Evolutionary conservation across 2,113 vertebrate genomes (phyloP), one percentile per base, ranked within the genome.

Genomic region (Alligator sinensis): DNA sequence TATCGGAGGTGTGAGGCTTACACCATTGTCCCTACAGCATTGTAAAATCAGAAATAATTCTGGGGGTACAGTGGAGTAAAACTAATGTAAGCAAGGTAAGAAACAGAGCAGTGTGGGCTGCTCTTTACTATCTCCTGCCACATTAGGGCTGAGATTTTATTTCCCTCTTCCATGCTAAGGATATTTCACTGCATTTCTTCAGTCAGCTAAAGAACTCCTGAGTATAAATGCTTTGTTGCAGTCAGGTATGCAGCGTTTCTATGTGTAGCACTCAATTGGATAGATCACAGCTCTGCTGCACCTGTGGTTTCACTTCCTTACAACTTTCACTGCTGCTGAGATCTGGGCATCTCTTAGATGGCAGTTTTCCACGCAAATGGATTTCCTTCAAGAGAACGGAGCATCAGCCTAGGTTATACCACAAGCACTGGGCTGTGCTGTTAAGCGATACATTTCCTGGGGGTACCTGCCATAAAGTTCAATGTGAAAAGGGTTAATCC

Each of bases 31-130:
- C 88, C 90, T 86, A 93, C 93, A 96, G 96, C 77, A 87, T 88
- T 95, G 91, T 94, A 91, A 96, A 95, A 96, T 96, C 94, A 93
- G 96, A 94, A 97, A 86, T 95, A 92, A 85, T 3, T 84, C 94
- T 94, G 94, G 80, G 88, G 90, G 77, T 96, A 96, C 78, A 91
- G 81, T 59, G 79, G 61, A 77, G 80, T 90, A 89, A 95, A 88
- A 91, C 94, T 94, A 79, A 66, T 96, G 94, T 72, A 91, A 22
- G 72, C 81, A 89, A 92, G 88, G 94, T 87, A 72, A 93, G 91
- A 80, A 90, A 84, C 62, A 93, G 93, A 1, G 85, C 82, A 93
- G 55, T 91, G 28, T 86, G 89, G 76, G n/a, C 76, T 92, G 87
- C 77, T 93, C 83, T 88, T 96, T 94, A 76, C 91, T 90, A 90